Evolutionary conservation across 2,797 vertebrate genomes (phyloP), one percentile per base, ranked within the genome.

Genomic region (Scyliorhinus canicula): DNA sequence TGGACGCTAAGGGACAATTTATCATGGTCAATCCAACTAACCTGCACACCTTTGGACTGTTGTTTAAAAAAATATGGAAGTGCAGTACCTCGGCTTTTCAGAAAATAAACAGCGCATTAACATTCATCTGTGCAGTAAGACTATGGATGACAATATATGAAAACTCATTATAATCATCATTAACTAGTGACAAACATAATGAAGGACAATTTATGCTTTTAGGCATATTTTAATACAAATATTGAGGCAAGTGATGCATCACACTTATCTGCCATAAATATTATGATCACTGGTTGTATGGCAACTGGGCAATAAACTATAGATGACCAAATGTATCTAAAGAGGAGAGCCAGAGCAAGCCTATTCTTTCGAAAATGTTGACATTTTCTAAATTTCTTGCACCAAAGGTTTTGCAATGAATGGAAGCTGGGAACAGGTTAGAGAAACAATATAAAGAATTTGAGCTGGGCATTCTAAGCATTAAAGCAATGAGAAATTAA

Each of bases 201-300:
- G 55, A 90, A 90, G 86, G 55, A 90, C 86, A 90, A 90, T 90
- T 90, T 40, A 90, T 63, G 86, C 86, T 90, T 90, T 90, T 90
- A 90, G 21, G 60, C n/a, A 63, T 63, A 90, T 90, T 90, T 90
- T 63, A 60, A 19, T 90, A 90, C 86, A 90, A 90, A 90, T 90
- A 90, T 90, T 60, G 35, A 16, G 86, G 2, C 6, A 40, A 9
- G 21, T 60, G 55, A 90, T 57, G 14, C 86, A 90, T 57, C 86
- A 90, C n/a, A 60, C 55, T 90, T 90, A 90, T 57, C 86, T 57
- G 19, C 86, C 16, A 90, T 21, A 90, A 19, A 63, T 63, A 90
- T 40, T 90, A 90, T 63, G 57, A 90, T 90, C 55, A 90, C 86
- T 63, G 60, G 55, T 90, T 90, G 86, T 63, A 90, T 90, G 55